Conservation (phyloP, 2,797 vertebrate genomes). For the Urophycis tenuis region DNA sequence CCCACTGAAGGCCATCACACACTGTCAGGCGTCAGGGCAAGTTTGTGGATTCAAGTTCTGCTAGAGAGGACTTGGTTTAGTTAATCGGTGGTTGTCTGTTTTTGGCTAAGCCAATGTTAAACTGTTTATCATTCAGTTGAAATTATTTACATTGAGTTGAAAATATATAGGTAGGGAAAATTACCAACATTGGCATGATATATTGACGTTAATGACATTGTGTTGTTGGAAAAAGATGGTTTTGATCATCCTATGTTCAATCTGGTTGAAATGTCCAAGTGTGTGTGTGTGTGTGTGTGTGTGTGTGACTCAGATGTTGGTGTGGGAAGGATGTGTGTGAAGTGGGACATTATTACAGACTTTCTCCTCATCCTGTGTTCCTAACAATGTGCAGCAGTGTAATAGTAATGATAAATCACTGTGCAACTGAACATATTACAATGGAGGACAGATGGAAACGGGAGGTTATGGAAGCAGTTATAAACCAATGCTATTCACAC, state of each 20-base stretch:
- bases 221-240: background rate
- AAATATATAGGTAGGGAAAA: background rate
- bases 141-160: background rate
- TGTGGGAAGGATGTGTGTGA: background rate
- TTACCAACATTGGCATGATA: background rate
- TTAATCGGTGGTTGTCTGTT: background rate
- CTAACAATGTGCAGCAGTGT: background rate
- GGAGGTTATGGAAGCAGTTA: background rate
- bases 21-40: background rate
- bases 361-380: background rate
- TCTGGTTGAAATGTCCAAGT: too few species aligned
- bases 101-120: background rate
- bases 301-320: background rate
- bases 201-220: background rate
- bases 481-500: background rate
- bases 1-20: background rate
- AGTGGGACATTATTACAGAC: background rate
- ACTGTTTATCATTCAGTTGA: background rate
- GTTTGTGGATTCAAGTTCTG: background rate
- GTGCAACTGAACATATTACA: background rate
- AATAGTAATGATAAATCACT: background rate
- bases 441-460: background rate
- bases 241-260: too few species aligned
- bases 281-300: background rate
- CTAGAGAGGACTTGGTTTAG: background rate